Evolutionary conservation across 2,113 vertebrate genomes (phyloP).

Genomic region (Propithecus coquereli): DNA sequence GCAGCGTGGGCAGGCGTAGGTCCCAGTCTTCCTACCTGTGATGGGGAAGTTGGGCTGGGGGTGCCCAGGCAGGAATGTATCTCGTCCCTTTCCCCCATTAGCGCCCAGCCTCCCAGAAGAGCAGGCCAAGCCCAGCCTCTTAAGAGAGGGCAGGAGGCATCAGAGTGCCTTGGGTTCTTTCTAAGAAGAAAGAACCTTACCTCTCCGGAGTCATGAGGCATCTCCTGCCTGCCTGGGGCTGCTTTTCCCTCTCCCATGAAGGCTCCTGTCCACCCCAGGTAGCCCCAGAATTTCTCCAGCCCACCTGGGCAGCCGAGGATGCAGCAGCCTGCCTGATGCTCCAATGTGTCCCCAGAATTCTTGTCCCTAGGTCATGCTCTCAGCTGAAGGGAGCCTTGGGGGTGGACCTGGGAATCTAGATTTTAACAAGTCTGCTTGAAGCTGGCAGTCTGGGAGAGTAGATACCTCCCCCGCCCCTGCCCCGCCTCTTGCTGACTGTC

Average conservation of each 20-base stretch:
- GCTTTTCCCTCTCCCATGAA: background rate
- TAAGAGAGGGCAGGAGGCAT: background rate
- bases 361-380: too few relatives aligned
- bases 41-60: too few relatives aligned
- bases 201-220: background rate
- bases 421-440: background rate
- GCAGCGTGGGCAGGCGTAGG: background rate
- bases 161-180: background rate
- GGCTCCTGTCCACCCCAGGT: background rate
- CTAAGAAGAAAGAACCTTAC: background rate
- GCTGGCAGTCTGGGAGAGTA: background rate
- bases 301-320: background rate
- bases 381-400: background rate
- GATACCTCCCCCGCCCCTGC: background rate
- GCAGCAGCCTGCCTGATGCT: background rate
- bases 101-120: background rate
- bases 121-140: too few relatives aligned
- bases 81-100: background rate
- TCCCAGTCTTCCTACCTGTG: background rate
- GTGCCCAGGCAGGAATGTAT: background rate
- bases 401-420: background rate
- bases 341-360: background rate
- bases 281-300: background rate
- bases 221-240: background rate
- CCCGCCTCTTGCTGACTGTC: background rate